These are phyloP conservation scores for Platycheirus rosarum DNA, from an alignment of 2,888 invertebrate species.

Conservation along the genomic window DNA sequence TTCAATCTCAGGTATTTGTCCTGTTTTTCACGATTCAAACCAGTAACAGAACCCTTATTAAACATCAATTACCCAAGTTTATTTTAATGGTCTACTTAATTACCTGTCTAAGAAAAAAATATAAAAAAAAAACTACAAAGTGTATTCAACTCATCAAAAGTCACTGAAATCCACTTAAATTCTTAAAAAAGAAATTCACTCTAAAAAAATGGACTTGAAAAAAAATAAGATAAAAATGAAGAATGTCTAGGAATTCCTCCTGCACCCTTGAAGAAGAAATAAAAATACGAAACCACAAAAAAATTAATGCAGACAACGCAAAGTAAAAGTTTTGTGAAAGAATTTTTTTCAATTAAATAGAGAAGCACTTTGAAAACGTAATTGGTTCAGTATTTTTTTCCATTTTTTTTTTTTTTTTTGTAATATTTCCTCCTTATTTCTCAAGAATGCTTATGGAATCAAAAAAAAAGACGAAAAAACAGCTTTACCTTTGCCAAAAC, in stretches of 20 bases:
- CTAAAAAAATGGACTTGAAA: constrained; percentile 1
- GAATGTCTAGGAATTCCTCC: constrained; percentile 23
- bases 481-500: constrained; percentile 28
- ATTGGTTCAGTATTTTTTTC: constrained; percentile 43
- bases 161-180: constrained; percentile 41
- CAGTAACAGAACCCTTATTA: constrained; percentile 62
- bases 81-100: background rate
- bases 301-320: constrained; percentile 1
- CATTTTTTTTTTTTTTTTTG: constrained; percentile 15
- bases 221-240: constrained; percentile 30
- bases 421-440: background rate
- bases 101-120: background rate
- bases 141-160: constrained; percentile 69
- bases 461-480: constrained; percentile 3
- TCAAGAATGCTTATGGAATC: background rate
- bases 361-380: constrained; percentile 62
- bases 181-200: constrained; percentile 18
- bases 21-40: constrained; percentile 2
- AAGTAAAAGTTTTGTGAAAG: constrained; percentile 45
- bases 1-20: no score
- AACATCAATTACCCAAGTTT: constrained; percentile 63
- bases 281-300: constrained; percentile 33
- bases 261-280: constrained; percentile 8
- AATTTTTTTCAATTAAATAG: constrained; percentile 72
- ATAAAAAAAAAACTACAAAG: constrained; percentile 14